phyloP scores from a whole-genome alignment of 2,888 invertebrate species.

The Diaphora mendica region DNA sequence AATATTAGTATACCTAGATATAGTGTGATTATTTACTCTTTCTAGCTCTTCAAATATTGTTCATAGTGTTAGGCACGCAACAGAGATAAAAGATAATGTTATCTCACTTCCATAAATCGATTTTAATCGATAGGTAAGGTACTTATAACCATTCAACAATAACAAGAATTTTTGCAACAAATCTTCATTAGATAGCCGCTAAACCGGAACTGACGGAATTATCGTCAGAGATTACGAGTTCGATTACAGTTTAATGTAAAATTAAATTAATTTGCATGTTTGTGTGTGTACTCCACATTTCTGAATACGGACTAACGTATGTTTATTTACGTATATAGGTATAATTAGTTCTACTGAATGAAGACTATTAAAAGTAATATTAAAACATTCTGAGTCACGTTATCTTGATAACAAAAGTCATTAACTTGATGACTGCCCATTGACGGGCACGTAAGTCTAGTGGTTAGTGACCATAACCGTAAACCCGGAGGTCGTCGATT shows the following conservation, averaged over 20 bases:
- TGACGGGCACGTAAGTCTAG: not conserved
- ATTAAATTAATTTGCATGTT: not conserved
- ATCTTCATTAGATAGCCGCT: not conserved
- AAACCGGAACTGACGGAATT: not conserved
- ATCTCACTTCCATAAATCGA: constrained; percentile 9
- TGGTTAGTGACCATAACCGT: too few relatives aligned
- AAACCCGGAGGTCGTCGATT: too few relatives aligned
- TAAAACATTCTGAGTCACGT: not conserved
- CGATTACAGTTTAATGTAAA: not conserved
- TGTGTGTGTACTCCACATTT: too few relatives aligned
- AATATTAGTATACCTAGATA: too few relatives aligned
- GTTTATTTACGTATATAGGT: not conserved
- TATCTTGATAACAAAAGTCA: not conserved
- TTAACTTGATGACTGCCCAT: not conserved
- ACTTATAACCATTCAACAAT: not conserved
- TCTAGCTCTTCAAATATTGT: constrained; percentile 2
- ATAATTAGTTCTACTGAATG: not conserved
- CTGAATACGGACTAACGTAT: too few relatives aligned
- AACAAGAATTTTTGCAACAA: not conserved
- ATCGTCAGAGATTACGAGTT: not conserved
- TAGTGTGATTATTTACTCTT: not conserved
- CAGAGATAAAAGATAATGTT: constrained; percentile 10
- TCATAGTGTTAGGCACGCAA: not conserved
- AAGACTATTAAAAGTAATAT: not conserved
- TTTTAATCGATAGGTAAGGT: not conserved